Base-by-base conservation (phyloP, 2,888 invertebrate species). In the Hirudinaria manillensis region DNA sequence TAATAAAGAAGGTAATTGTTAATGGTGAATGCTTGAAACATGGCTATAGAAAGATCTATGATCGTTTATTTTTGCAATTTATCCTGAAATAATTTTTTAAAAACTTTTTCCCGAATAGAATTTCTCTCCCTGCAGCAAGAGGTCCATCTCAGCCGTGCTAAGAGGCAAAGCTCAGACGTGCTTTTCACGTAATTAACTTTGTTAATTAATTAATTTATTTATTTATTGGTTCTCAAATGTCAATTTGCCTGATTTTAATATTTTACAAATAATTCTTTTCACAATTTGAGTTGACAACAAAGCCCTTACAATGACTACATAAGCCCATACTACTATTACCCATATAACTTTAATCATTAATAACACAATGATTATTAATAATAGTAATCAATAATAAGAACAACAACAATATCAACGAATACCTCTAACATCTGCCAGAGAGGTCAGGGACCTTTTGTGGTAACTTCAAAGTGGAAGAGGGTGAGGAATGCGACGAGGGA, bases 401-500 rank as follows among this genome's bases (percentile, higher is more conserved):
- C 45, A 3, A 24, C 21, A 45, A 13, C 27, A 32, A 70, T 61
- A 27, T 21, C 10, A 10, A 27, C n/a, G 10, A 29, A 4, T 56
- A 13, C 3, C 56, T 56, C 10, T 4, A 61, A 6, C 61, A 3
- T 61, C 6, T 10, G 53, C 16, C 67, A 78, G 79, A 72, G 53
- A 74, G 77, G 55, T 51, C 76, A n/a, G 70, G 66, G n/a, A 67
- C 93, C 75, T 94, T 94, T 86, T 98, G 98, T 85, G 97, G 97
- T 7, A 98, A 98, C 87, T 88, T 94, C 79, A 89, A 94, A 19
- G 93, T 96, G 0, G 97, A 98, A 85, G 38, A 93, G 4, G 94
- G 93, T 80, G 97, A 98, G 85, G 93, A 96, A 85, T 97, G 97
- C 84, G 97, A 97, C 84, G 96, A 94, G 45, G 97, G 96, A 0